Evolutionary conservation across 2,888 invertebrate species (phyloP).

Genomic region (Carabus problematicus): DNA sequence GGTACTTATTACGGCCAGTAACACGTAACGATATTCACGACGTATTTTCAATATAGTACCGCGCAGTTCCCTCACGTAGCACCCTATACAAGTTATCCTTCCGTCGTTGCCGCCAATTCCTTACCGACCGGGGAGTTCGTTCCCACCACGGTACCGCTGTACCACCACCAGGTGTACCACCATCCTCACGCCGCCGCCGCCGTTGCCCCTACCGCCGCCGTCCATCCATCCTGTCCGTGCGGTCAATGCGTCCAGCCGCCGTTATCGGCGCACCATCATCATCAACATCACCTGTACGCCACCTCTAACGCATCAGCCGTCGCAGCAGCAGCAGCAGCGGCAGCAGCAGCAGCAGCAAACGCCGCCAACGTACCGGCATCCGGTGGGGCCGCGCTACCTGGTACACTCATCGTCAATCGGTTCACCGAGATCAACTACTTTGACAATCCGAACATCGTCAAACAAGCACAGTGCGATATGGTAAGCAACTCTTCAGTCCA

Average conservation of each 20-base stretch:
- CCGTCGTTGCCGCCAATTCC: conserved; percentile 29
- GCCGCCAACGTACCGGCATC: conserved; percentile 62
- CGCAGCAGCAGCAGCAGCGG: conserved; percentile 62
- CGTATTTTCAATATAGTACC: conserved; percentile 61
- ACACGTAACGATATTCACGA: conserved; percentile 54
- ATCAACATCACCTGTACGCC: conserved; percentile 49
- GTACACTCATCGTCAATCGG: conserved; percentile 59
- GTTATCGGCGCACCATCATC: conserved; percentile 58
- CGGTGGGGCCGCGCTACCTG: conserved; percentile 45
- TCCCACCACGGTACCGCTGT: conserved; percentile 26
- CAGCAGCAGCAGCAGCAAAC: conserved; percentile 59
- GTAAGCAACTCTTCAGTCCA: conserved; percentile 14
- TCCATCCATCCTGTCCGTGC: conserved; percentile 64
- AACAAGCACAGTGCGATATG: conserved; percentile 38
- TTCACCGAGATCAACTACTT: conserved; percentile 62
- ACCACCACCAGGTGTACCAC: conserved; percentile 40
- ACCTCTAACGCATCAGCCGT: conserved; percentile 61
- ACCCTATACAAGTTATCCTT: conserved; percentile 51
- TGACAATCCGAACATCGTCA: conserved; percentile 51
- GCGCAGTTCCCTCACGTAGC: conserved; percentile 61
- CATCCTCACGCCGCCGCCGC: conserved; percentile 46
- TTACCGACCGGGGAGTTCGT: conserved; percentile 28
- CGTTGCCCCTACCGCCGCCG: conserved; percentile 56
- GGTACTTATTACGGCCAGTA: conserved; percentile 6
- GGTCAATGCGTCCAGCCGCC: conserved; percentile 50